Percentiles rank a stretch among this genome's conserved stretches.
Evolutionary conservation across 2,113 vertebrate species (phyloP).

Genomic region (Gyps fulvus): DNA sequence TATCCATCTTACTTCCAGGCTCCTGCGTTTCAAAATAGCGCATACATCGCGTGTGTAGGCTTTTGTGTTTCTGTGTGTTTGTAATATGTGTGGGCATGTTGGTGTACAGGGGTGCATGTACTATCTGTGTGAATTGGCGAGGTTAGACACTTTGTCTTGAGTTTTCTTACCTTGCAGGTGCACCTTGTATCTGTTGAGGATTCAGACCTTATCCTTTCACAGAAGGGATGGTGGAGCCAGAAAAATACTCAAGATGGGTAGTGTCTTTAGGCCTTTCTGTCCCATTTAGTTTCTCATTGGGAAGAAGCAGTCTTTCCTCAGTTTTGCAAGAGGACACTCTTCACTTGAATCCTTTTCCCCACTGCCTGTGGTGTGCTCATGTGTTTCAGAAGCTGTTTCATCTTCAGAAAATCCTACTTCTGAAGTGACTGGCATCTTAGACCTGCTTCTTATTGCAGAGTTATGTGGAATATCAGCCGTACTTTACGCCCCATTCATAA

Average conservation of each 20-base stretch:
- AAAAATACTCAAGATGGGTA: neutral
- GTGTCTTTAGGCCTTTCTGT: neutral
- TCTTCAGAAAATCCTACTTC: neutral
- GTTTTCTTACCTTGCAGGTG: neutral
- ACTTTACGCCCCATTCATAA: neutral
- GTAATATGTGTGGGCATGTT: neutral
- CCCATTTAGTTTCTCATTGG: neutral
- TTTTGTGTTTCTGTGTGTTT: neutral
- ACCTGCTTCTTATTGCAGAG: neutral
- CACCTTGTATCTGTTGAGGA: neutral
- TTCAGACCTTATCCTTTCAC: neutral
- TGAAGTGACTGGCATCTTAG: neutral
- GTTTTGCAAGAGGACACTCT: neutral
- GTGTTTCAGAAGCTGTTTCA: neutral
- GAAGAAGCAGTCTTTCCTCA: neutral
- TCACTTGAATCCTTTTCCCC: neutral
- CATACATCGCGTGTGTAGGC: accelerated
- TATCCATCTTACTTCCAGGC: neutral
- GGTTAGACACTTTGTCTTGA: neutral
- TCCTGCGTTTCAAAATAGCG: neutral
- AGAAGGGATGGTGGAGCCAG: neutral
- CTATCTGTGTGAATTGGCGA: accelerated
- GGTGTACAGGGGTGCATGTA: neutral
- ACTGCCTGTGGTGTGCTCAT: neutral
- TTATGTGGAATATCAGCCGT: neutral